These are phyloP conservation scores for Lipophrys pholis DNA, from an alignment of 2,113 vertebrate genomes.

Conservation along the genomic window DNA sequence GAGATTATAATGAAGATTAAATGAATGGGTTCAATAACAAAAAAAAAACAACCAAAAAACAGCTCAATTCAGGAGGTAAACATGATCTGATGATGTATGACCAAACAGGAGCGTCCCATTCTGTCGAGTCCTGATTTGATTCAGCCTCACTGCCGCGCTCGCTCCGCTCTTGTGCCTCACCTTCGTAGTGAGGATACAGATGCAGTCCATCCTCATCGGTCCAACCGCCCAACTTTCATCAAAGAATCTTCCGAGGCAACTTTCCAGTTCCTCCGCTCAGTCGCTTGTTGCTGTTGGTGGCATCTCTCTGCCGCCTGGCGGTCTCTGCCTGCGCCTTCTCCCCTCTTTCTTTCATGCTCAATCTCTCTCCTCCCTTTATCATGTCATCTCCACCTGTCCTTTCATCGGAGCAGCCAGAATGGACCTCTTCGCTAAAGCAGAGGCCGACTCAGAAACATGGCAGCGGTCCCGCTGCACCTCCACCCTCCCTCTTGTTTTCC, in stretches of 20 bases:
- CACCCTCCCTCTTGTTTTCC: conserved; percentile 57
- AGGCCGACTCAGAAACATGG: conserved; percentile 48
- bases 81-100: not conserved
- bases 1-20: not conserved
- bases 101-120: not conserved
- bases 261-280: conserved; percentile 36
- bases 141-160: not conserved
- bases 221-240: conserved; percentile 57
- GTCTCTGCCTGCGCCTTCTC: conserved; percentile 12
- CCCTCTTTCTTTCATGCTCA: conserved; percentile 46
- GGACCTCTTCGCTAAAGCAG: conserved; percentile 45
- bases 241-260: conserved; percentile 42
- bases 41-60: not conserved
- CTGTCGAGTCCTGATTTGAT: not conserved
- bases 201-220: conserved; percentile 74
- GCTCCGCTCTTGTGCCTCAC: conserved; percentile 52
- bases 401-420: conserved; percentile 29
- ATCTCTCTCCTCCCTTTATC: conserved; percentile 42
- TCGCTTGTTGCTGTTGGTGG: conserved; percentile 40
- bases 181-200: conserved; percentile 80
- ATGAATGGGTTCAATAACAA: not conserved
- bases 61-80: not conserved
- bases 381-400: conserved; percentile 61
- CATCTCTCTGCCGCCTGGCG: conserved; percentile 39
- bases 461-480: conserved; percentile 49